A percentile compares a stretch with the other conserved stretches of the same genome.
phyloP scores from a whole-genome alignment of 2,888 invertebrate species.

The Synergus gifuensis region DNA sequence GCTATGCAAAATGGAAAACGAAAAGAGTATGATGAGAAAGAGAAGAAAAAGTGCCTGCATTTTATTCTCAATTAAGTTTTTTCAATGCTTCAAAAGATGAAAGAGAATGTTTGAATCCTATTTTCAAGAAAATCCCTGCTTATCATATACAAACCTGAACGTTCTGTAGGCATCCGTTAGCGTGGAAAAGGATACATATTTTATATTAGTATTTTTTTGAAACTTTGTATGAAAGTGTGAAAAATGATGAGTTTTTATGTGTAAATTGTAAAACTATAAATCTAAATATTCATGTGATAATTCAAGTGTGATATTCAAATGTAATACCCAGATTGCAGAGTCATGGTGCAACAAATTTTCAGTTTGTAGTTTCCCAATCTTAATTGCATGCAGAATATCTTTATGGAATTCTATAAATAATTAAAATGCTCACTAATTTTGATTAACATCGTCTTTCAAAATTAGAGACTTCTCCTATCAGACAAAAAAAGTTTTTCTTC shows the following conservation, averaged over 20 bases:
- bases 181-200: slow-evolving; percentile 60
- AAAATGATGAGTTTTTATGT: neutral
- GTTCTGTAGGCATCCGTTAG: slow-evolving; percentile 62
- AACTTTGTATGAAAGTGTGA: neutral
- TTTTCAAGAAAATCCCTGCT: neutral
- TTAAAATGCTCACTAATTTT: too few species aligned
- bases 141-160: slow-evolving; percentile 65
- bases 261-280: neutral
- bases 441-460: neutral
- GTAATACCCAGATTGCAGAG: neutral
- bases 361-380: neutral
- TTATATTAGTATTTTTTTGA: slow-evolving; percentile 40
- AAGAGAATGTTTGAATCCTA: neutral
- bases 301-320: neutral
- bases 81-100: too few species aligned
- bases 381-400: neutral
- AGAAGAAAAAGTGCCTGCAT: neutral
- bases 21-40: neutral
- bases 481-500: neutral
- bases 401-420: neutral
- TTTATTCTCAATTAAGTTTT: neutral
- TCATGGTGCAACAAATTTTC: neutral
- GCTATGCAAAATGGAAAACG: slow-evolving; percentile 33
- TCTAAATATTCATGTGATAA: neutral
- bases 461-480: neutral